These are phyloP conservation scores for Eumerus sabulonum DNA, from an alignment of 2,888 invertebrate genomes.

Conservation along the genomic window DNA sequence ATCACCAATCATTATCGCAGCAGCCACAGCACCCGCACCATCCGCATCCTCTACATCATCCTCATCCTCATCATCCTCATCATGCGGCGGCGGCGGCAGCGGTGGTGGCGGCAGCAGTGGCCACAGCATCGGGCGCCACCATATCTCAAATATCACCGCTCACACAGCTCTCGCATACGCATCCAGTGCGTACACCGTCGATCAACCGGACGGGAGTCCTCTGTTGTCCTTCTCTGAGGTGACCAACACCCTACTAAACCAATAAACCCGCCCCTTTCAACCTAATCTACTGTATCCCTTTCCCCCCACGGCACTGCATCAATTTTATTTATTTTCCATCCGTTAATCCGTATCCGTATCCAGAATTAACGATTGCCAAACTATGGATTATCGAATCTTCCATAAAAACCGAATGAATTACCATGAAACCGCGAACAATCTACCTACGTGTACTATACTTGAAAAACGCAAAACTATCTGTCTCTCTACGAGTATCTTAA, in stretches of 20 bases:
- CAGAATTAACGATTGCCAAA: conserved; percentile 75
- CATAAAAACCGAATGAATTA: conserved; percentile 71
- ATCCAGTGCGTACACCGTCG: conserved; percentile 80
- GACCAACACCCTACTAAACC: conserved; percentile 86
- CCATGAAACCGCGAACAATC: conserved; percentile 44
- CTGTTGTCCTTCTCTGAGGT: conserved; percentile 88
- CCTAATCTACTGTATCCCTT: too few relatives aligned
- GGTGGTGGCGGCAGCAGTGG: conserved; percentile 64
- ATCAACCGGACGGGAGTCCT: conserved; percentile 84
- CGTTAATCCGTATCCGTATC: conserved; percentile 38
- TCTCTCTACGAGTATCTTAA: conserved; percentile 30
- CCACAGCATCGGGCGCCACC: conserved; percentile 71
- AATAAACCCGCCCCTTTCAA: conserved; percentile 76
- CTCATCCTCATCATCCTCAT: conserved; percentile 63
- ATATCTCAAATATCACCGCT: conserved; percentile 79
- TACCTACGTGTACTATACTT: too few relatives aligned
- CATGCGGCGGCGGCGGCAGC: conserved; percentile 64
- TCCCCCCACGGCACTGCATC: too few relatives aligned
- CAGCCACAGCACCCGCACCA: conserved; percentile 69
- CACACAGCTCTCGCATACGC: conserved; percentile 79
- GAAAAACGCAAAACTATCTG: conserved; percentile 37
- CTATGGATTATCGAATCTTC: conserved; percentile 78
- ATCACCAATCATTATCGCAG: conserved; percentile 71
- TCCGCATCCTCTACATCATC: conserved; percentile 69
- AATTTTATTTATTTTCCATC: conserved; percentile 19